These are phyloP conservation scores for Carposina sasakii DNA, from an alignment of 1,140 invertebrate genomes.

Conservation along the genomic window DNA sequence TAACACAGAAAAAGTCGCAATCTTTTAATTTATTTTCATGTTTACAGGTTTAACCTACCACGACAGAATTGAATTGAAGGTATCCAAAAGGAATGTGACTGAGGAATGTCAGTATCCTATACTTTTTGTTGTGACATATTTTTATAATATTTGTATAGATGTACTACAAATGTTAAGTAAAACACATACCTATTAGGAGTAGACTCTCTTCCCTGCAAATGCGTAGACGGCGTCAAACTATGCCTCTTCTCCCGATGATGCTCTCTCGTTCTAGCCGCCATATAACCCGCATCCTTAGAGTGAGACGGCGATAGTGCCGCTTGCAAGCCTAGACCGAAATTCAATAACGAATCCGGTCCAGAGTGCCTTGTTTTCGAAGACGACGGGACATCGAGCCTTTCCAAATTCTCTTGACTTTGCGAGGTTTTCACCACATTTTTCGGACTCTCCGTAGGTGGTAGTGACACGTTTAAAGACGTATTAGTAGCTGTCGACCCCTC, in stretches of 20 bases:
- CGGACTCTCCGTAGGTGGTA: constrained; percentile 55
- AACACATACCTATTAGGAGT: constrained; percentile 69
- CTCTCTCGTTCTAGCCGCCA: constrained; percentile 55
- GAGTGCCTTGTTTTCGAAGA: constrained; percentile 44
- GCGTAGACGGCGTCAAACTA: constrained; percentile 78
- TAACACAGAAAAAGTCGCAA: too few species aligned
- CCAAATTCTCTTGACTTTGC: constrained; percentile 40
- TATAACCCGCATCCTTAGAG: constrained; percentile 45
- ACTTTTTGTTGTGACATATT: too few species aligned
- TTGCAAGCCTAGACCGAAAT: constrained; percentile 54
- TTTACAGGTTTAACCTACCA: too few species aligned
- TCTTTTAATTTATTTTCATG: too few species aligned
- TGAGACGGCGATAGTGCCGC: constrained; percentile 56
- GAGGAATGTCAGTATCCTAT: too few species aligned
- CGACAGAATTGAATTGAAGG: too few species aligned
- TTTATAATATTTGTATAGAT: too few species aligned
- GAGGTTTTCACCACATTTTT: constrained; percentile 37
- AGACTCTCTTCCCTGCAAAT: constrained; percentile 61
- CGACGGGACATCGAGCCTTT: constrained; percentile 41
- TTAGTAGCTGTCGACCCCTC: constrained; percentile 64
- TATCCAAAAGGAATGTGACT: too few species aligned
- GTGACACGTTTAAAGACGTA: constrained; percentile 55
- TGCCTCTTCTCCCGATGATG: constrained; percentile 78
- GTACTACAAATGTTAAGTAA: too few species aligned
- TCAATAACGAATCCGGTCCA: constrained; percentile 52